Conservation (phyloP, 2,797 vertebrate genomes). For the Poecilia gillii region DNA sequence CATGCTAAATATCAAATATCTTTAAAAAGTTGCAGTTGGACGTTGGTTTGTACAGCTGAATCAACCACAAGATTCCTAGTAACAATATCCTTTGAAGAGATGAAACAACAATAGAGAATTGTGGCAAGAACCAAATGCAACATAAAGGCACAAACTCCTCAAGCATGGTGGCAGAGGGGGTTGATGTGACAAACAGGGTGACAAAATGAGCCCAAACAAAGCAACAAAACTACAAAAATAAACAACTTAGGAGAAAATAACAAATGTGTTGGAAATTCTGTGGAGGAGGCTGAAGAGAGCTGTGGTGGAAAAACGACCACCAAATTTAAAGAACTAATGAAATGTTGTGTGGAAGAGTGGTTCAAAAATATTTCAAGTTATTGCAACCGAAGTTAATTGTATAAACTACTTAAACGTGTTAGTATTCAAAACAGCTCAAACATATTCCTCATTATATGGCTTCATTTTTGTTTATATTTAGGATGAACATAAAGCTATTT, state of each 20-base stretch:
- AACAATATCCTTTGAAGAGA: background rate
- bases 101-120: background rate
- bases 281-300: background rate
- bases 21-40: background rate
- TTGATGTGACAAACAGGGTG: background rate
- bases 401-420: background rate
- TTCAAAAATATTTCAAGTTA: background rate
- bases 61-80: background rate
- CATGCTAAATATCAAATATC: background rate
- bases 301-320: background rate
- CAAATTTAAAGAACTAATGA: background rate
- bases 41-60: background rate
- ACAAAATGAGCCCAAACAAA: background rate
- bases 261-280: background rate
- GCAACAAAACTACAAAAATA: background rate
- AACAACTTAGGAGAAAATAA: background rate
- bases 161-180: background rate
- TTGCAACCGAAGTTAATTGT: background rate
- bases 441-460: background rate
- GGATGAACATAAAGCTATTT: background rate
- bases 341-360: background rate
- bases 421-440: background rate
- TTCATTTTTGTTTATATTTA: background rate
- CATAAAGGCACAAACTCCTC: background rate
- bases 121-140: background rate